phyloP scores from a whole-genome alignment of 35 echinoderm and acorn worm species.

The Apostichopus japonicus region DNA sequence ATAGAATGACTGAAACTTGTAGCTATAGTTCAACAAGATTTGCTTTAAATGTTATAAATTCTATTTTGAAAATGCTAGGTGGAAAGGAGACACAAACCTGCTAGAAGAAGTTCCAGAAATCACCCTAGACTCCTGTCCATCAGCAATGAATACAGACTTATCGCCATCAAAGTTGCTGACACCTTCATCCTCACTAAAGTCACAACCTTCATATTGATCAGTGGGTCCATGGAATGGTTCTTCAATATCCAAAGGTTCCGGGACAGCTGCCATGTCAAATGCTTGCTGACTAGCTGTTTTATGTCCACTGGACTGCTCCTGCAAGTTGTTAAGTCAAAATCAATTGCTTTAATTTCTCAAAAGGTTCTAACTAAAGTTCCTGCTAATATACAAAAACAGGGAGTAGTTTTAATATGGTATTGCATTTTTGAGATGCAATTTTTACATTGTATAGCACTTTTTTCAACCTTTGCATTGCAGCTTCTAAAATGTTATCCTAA shows the following conservation, averaged over 20 bases:
- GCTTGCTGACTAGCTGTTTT: constrained; percentile 70
- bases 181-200: constrained; percentile 68
- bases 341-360: no score
- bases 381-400: no score
- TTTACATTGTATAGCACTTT: no score
- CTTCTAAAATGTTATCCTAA: no score
- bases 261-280: constrained; percentile 87
- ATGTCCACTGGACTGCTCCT: constrained; percentile 59
- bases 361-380: no score
- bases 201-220: constrained; percentile 61
- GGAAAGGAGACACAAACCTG: constrained; percentile 20
- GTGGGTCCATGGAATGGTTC: constrained; percentile 15
- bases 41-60: no score
- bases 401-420: no score
- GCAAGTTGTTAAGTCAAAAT: neutral
- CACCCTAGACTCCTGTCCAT: constrained; percentile 71
- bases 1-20: no score
- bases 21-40: no score
- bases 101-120: constrained; percentile 64
- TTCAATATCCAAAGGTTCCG: constrained; percentile 83
- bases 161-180: constrained; percentile 57
- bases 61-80: no score
- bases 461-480: no score
- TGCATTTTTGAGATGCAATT: no score
- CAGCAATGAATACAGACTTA: constrained; percentile 66